Base-by-base conservation (phyloP, 1,140 invertebrate genomes). In the Drosophila ananassae region DNA sequence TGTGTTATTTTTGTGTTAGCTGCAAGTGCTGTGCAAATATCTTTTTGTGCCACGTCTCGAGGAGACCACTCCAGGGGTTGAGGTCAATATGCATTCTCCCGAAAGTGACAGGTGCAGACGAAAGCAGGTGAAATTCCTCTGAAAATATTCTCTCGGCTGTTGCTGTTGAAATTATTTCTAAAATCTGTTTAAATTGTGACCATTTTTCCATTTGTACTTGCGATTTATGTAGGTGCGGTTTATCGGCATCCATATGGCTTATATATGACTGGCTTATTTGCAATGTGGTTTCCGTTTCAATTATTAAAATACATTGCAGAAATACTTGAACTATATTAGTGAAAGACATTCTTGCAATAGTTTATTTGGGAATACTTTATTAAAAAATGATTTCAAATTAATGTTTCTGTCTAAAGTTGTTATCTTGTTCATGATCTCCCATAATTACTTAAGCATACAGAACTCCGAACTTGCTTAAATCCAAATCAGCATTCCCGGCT, bases 21-120 rank as follows among this genome's bases (percentile, higher is more conserved):
- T 81, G 68, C 63, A 77, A 85, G 62, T 87, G 67, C 59, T 62
- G 60, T 24, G 56, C 53, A 82, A 87, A 87, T 67, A 85, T 78
- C 63, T 87, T 53, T 68, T 75, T 66, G 46, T 73, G 69, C 47
- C 58, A 75, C 53, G 53, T 56, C 59, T 63, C 17, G 17, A 17
- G 47, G 58, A 37, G 51, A 37, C 54, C 64, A 69, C 53, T 64
- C 44, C 12, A 52, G 60, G 34, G 53, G 59, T 53, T 75, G 72
- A 58, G 72, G 72, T 75, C 72, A 75, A 66, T 66, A 47, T 13
- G 48, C 47, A 63, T 53, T 67, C 59, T 24, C 53, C 57, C 25
- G 17, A 13, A 13, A 46, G 32, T 63, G 53, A 28, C 72, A 74
- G 72, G 72, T 74, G 71, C 69, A 74, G 39, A 55, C 47, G 4